A percentile compares a stretch with the other conserved stretches of the same genome.
phyloP scores from a whole-genome alignment of 1,140 invertebrate genomes.

The Pristionchus pacificus region DNA sequence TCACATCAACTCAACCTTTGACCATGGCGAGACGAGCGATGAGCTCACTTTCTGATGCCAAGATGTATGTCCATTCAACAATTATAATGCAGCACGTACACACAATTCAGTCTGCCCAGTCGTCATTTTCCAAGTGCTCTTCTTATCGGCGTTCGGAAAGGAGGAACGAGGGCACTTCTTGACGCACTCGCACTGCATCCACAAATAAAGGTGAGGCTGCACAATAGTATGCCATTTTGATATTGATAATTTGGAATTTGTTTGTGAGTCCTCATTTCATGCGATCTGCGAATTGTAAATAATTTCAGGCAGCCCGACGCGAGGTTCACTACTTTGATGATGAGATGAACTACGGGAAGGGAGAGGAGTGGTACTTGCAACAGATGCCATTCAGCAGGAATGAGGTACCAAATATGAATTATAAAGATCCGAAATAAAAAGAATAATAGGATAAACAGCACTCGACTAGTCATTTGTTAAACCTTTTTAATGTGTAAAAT shows the following conservation, averaged over 20 bases:
- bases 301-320: slow-evolving; percentile 46
- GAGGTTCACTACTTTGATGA: slow-evolving; percentile 61
- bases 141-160: slow-evolving; percentile 62
- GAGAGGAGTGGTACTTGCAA: slow-evolving; percentile 52
- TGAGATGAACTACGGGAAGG: slow-evolving; percentile 38
- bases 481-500: too few species aligned
- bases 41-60: background rate
- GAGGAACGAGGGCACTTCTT: slow-evolving; percentile 61
- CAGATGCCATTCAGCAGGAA: slow-evolving; percentile 43
- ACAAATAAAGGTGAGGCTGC: slow-evolving; percentile 22
- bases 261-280: background rate
- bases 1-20: background rate
- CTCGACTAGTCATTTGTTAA: too few species aligned
- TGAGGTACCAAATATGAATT: background rate
- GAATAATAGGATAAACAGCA: too few species aligned
- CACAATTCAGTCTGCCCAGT: background rate
- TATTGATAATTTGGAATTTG: background rate
- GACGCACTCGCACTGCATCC: slow-evolving; percentile 60
- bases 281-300: background rate
- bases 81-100: background rate
- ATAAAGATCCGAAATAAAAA: too few species aligned
- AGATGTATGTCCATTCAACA: background rate
- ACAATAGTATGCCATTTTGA: background rate
- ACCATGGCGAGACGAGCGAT: background rate
- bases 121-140: slow-evolving; percentile 36